Evolutionary conservation across 2,888 invertebrate genomes (phyloP).

Genomic region (Caenorhabditis zanzibari): DNA sequence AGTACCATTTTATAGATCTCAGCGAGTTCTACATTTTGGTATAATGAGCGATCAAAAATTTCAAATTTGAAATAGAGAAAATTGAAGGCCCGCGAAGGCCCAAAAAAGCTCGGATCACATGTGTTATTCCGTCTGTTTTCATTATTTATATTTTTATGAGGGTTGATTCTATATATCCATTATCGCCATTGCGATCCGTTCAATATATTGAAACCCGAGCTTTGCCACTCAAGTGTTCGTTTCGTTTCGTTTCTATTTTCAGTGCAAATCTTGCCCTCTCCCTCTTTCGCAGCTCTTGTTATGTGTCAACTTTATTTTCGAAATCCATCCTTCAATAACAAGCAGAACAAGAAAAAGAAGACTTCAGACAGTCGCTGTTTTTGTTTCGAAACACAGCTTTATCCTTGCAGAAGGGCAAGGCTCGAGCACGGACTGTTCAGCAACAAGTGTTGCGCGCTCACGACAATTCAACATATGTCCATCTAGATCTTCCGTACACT

Average conservation of each 20-base stretch:
- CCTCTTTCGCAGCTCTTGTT: conserved; percentile 4
- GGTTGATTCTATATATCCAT: conserved; percentile 8
- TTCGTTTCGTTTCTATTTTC: conserved; percentile 59
- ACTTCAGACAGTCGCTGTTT: conserved; percentile 35
- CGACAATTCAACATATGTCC: conserved; percentile 68
- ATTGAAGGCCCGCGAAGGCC: too few relatives aligned
- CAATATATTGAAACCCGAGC: conserved; percentile 53
- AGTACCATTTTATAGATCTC: too few relatives aligned
- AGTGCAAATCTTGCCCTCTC: conserved; percentile 39
- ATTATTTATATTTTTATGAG: background rate
- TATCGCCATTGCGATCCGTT: conserved; percentile 17
- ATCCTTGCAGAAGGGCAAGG: conserved; percentile 34
- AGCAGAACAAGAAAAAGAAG: conserved; percentile 5
- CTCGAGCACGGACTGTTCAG: conserved; percentile 61
- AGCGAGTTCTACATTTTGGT: background rate
- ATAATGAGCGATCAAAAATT: too few relatives aligned
- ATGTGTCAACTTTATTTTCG: conserved; percentile 62
- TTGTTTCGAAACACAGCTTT: conserved; percentile 54
- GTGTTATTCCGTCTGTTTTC: too few relatives aligned
- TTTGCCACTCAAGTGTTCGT: conserved; percentile 60
- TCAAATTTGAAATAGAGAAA: too few relatives aligned
- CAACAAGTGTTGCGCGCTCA: conserved; percentile 70
- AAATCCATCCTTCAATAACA: conserved; percentile 60
- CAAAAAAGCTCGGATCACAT: too few relatives aligned
- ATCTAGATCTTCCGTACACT: conserved; percentile 57